Conservation (phyloP, 2,797 vertebrate species). For the Podarcis lilfordi region DNA sequence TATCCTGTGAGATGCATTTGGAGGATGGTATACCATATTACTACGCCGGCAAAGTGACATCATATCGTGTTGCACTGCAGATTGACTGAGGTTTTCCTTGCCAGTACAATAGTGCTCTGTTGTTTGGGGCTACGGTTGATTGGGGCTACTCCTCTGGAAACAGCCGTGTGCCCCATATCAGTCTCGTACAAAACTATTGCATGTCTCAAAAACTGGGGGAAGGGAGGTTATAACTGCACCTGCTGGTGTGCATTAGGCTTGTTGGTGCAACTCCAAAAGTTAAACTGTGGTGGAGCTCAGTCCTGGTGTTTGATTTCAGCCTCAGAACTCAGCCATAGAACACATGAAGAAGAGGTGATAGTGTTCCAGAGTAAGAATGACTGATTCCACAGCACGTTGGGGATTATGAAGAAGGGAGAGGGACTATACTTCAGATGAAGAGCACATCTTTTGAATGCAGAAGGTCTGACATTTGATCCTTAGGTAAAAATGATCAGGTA, state of each 20-base stretch:
- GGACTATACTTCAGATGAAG: background rate
- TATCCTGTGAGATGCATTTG: background rate
- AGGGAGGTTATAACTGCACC: background rate
- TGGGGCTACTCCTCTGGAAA: background rate
- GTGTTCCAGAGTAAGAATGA: background rate
- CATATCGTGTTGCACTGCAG: background rate
- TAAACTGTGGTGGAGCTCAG: background rate
- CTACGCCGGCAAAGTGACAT: background rate
- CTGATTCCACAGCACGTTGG: background rate
- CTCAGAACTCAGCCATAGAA: background rate
- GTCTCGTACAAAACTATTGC: background rate
- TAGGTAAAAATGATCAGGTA: background rate
- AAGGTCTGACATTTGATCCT: background rate
- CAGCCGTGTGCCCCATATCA: background rate
- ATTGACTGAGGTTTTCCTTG: background rate
- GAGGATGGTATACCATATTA: background rate
- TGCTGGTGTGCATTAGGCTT: background rate
- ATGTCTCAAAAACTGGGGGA: background rate
- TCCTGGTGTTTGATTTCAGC: background rate
- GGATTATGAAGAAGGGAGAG: background rate
- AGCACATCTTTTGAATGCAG: background rate
- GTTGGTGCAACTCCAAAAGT: background rate
- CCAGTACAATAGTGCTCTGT: background rate
- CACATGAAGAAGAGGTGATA: constrained; percentile 8
- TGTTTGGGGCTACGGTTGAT: background rate